Percentiles rank a stretch among this genome's conserved stretches.
Evolutionary conservation across 2,888 invertebrate genomes (phyloP).

Genomic region (Diaprepes abbreviatus): DNA sequence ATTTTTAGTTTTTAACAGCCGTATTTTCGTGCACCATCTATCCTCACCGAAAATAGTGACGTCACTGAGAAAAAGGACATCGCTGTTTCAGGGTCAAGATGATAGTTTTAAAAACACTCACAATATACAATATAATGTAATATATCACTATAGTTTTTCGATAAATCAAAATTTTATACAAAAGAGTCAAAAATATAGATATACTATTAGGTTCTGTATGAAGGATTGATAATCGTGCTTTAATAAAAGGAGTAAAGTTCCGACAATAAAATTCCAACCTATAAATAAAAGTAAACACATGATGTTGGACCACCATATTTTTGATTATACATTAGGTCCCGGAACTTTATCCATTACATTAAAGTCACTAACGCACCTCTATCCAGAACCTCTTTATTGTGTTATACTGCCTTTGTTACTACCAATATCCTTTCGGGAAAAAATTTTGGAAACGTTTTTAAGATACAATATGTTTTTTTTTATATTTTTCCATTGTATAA

Average conservation of each 20-base stretch:
- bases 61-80: neutral
- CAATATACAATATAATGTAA: slow-evolving; percentile 35
- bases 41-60: neutral
- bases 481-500: slow-evolving; percentile 35
- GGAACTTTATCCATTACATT: too few relatives aligned
- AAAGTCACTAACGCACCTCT: too few relatives aligned
- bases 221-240: neutral
- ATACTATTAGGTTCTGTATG: neutral
- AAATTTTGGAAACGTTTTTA: slow-evolving; percentile 40
- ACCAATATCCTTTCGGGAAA: slow-evolving; percentile 35
- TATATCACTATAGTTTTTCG: slow-evolving; percentile 46
- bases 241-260: neutral
- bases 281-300: too few relatives aligned
- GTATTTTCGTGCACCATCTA: slow-evolving; percentile 6
- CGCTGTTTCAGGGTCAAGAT: neutral
- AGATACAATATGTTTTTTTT: slow-evolving; percentile 34
- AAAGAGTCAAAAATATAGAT: slow-evolving; percentile 43
- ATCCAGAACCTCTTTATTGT: neutral
- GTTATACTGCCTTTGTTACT: slow-evolving; percentile 37
- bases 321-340: too few relatives aligned
- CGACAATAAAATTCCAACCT: neutral
- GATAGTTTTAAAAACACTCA: neutral
- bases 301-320: too few relatives aligned
- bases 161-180: slow-evolving; percentile 46
- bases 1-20: slow-evolving; percentile 1